Percentiles rank a stretch among this genome's conserved stretches.
These are phyloP conservation scores for Zoanthus gigantus DNA, from an alignment of 92 coral and sea anemone genomes.

Conservation along the genomic window DNA sequence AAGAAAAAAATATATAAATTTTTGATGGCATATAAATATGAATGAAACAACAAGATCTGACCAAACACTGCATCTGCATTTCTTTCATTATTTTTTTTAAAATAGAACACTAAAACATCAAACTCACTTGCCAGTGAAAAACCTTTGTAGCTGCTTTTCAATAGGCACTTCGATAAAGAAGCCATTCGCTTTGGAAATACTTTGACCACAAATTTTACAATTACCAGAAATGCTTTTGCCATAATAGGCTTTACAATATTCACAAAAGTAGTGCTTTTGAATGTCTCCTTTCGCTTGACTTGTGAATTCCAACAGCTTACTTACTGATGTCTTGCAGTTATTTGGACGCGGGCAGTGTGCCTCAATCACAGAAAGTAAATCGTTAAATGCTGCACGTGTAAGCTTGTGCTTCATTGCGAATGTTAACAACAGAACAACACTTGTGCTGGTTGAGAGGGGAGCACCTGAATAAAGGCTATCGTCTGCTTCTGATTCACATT, in stretches of 20 bases:
- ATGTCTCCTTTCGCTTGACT: constrained; percentile 41
- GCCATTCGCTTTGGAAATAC: neutral
- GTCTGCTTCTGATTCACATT: constrained; percentile 40
- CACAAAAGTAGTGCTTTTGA: constrained; percentile 44
- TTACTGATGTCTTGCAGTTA: constrained; percentile 27
- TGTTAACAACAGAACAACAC: neutral
- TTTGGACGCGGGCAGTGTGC: constrained; percentile 48
- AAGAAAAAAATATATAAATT: too few relatives aligned
- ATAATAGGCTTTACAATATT: constrained; percentile 41
- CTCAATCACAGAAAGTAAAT: neutral
- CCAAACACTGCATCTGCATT: neutral
- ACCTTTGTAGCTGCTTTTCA: constrained; percentile 10
- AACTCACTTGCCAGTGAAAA: constrained; percentile 16
- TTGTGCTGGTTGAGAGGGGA: neutral
- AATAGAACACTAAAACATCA: neutral
- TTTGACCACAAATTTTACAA: constrained; percentile 34
- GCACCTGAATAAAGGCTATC: constrained; percentile 51
- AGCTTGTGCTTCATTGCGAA: constrained; percentile 5
- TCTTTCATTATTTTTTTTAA: neutral
- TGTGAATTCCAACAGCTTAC: constrained; percentile 32
- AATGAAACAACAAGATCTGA: too few relatives aligned
- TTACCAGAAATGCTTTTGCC: constrained; percentile 19
- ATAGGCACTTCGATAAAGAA: constrained; percentile 23
- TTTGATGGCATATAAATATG: too few relatives aligned
- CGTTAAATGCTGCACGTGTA: neutral